Conservation (phyloP, 2,888 invertebrate genomes). For the Pandemis corylana region DNA sequence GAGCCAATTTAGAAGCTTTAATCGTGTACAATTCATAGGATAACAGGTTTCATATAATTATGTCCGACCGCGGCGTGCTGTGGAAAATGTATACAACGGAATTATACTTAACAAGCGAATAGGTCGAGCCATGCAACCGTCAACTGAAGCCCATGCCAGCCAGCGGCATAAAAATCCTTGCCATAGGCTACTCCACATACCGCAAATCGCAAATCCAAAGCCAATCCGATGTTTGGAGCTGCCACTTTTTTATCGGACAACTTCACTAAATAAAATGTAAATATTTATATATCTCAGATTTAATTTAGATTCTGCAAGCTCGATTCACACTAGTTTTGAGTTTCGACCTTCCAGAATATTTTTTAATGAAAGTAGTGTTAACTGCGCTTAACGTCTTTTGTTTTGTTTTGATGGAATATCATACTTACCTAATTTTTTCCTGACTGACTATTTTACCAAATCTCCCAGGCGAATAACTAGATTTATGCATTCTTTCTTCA, state of each 20-base stretch:
- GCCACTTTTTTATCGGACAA: background rate
- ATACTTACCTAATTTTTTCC: too few species aligned
- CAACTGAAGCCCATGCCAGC: slow-evolving; percentile 64
- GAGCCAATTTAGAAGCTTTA: slow-evolving; percentile 59
- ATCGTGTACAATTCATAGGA: slow-evolving; percentile 61
- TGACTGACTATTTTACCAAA: too few species aligned
- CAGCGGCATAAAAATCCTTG: slow-evolving; percentile 43
- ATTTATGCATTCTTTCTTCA: too few species aligned
- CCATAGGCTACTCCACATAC: slow-evolving; percentile 19
- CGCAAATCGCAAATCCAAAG: slow-evolving; percentile 32
- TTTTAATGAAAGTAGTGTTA: too few species aligned
- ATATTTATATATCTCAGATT: background rate
- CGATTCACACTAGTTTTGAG: background rate
- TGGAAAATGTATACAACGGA: slow-evolving; percentile 65
- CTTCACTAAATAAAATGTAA: too few species aligned
- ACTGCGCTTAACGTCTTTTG: background rate
- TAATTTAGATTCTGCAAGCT: background rate
- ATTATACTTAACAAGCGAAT: slow-evolving; percentile 38
- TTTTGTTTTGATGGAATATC: background rate
- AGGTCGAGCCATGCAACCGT: slow-evolving; percentile 51
- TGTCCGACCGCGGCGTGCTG: slow-evolving; percentile 73
- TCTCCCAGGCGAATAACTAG: too few species aligned
- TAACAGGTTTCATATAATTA: slow-evolving; percentile 54
- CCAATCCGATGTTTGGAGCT: slow-evolving; percentile 22
- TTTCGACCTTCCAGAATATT: too few species aligned